A percentile compares a stretch with the other conserved stretches of the same genome.
Conservation (phyloP, 2,888 invertebrate species). For the Rotaria magnacalcarata region DNA sequence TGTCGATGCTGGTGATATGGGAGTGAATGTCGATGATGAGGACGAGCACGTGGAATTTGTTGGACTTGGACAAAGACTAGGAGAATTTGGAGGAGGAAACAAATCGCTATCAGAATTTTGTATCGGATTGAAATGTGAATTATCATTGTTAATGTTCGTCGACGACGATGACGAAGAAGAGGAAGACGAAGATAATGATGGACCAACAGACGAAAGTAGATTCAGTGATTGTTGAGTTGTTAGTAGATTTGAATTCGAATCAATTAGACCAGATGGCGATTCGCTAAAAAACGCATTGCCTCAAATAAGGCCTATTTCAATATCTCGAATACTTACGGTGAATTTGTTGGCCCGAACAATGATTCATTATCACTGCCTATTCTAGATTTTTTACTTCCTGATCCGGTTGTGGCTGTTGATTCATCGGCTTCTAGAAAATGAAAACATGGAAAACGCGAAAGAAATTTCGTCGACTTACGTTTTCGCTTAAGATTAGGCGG, state of each 20-base stretch:
- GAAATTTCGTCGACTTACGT: neutral
- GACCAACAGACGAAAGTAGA: neutral
- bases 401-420: neutral
- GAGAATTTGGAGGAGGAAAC: neutral
- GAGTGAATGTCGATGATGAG: conserved; percentile 5
- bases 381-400: neutral
- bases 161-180: neutral
- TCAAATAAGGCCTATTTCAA: too few relatives aligned
- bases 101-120: neutral
- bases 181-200: neutral
- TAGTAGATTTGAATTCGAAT: neutral
- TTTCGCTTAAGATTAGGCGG: conserved; percentile 22
- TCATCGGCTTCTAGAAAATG: neutral
- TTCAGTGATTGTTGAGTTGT: neutral
- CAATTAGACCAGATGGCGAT: neutral
- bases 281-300: neutral
- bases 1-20: conserved; percentile 5
- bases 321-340: neutral
- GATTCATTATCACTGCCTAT: conserved; percentile 17
- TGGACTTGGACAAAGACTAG: neutral
- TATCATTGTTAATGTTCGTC: neutral
- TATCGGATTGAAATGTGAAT: neutral
- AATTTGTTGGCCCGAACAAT: neutral
- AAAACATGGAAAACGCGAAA: neutral
- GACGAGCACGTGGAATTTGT: neutral